Conservation (phyloP, 2,797 vertebrate species). For the Chloroceryle inda region DNA sequence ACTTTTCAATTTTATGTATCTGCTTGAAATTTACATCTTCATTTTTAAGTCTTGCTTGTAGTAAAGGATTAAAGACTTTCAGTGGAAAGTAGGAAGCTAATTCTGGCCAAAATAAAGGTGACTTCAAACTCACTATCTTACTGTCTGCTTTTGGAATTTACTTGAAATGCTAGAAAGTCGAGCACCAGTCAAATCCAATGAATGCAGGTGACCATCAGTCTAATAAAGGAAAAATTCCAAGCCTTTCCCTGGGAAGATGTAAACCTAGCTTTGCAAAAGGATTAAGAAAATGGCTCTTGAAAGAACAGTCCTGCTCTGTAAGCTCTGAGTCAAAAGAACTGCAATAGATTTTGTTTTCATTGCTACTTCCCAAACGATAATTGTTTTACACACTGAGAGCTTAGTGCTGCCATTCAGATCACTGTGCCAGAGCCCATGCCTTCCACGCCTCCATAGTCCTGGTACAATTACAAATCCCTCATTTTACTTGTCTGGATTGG, state of each 20-base stretch:
- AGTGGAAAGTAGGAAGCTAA: background rate
- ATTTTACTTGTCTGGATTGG: background rate
- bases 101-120: background rate
- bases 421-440: background rate
- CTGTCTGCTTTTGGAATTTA: background rate
- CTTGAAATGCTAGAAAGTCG: background rate
- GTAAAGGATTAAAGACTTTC: background rate
- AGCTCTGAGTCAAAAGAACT: background rate
- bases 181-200: background rate
- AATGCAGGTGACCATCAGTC: background rate
- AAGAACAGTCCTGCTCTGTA: background rate
- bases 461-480: background rate
- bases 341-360: background rate
- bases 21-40: background rate
- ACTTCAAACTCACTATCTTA: background rate
- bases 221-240: background rate
- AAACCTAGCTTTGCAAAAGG: background rate
- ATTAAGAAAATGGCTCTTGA: background rate
- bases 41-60: background rate
- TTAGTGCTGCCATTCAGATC: background rate
- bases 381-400: background rate
- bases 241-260: background rate
- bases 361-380: background rate
- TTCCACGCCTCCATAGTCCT: background rate
- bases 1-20: background rate